These are phyloP conservation scores for Encarsia formosa DNA, from an alignment of 2,888 invertebrate genomes.

Conservation along the genomic window DNA sequence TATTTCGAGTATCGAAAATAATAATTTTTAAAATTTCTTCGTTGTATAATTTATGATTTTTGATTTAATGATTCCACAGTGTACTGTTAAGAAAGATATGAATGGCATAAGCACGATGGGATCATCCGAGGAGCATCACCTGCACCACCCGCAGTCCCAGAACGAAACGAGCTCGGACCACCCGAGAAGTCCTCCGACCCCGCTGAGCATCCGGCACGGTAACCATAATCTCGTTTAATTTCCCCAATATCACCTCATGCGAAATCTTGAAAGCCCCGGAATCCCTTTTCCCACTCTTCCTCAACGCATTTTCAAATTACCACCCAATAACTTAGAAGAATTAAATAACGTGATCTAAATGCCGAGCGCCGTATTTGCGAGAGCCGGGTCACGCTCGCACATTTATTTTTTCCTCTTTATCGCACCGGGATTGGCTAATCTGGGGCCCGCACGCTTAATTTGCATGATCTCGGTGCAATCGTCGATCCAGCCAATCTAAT, in stretches of 20 bases:
- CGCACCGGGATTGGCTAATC: no score
- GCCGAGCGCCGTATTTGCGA: slow-evolving; percentile 24
- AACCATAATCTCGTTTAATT: no score
- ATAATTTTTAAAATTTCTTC: no score
- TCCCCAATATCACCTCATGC: neutral
- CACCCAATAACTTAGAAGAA: slow-evolving; percentile 11
- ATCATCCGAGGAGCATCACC: slow-evolving; percentile 42
- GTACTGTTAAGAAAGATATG: slow-evolving; percentile 34
- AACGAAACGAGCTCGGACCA: slow-evolving; percentile 45
- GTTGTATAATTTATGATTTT: slow-evolving; percentile 3
- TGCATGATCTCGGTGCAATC: no score
- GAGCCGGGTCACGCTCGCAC: no score
- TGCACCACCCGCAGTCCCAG: slow-evolving; percentile 41
- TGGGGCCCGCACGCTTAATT: no score
- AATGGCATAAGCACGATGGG: slow-evolving; percentile 43
- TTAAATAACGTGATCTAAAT: slow-evolving; percentile 28
- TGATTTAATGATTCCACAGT: no score
- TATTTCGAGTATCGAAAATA: no score
- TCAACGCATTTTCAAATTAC: slow-evolving; percentile 21
- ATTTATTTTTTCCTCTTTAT: no score
- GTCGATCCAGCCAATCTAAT: no score
- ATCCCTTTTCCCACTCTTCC: neutral
- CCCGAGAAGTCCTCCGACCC: slow-evolving; percentile 46
- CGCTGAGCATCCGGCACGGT: slow-evolving; percentile 48
- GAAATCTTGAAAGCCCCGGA: neutral